These are phyloP conservation scores for Nasonia vitripennis DNA, from an alignment of 1,140 invertebrate genomes.

Conservation along the genomic window DNA sequence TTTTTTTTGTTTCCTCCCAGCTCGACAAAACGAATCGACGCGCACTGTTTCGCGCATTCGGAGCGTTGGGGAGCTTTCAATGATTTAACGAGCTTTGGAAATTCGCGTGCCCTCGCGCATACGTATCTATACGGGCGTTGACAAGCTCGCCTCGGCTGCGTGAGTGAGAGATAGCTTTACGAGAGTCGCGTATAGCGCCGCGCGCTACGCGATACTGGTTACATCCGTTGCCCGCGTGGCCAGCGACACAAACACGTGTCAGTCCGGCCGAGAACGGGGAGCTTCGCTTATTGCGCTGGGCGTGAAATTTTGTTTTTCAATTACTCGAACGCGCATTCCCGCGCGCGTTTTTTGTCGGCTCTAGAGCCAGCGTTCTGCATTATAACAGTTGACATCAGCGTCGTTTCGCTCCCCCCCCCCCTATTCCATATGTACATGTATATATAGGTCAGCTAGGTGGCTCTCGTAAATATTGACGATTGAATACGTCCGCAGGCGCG, in stretches of 20 bases:
- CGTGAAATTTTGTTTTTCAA: background rate
- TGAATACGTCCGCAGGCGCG: background rate
- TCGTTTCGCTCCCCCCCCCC: background rate
- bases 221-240: background rate
- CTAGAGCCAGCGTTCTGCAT: background rate
- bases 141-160: background rate
- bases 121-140: background rate
- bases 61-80: conserved; percentile 9
- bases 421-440: background rate
- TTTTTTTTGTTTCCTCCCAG: background rate
- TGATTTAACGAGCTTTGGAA: conserved; percentile 47
- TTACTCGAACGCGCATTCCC: background rate
- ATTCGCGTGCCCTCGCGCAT: background rate
- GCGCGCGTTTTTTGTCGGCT: conserved; percentile 34
- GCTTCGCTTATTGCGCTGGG: background rate
- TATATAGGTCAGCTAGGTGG: background rate
- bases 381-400: conserved; percentile 15
- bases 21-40: conserved; percentile 3
- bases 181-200: background rate
- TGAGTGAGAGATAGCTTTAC: conserved; percentile 26
- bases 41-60: background rate
- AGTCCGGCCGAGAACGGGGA: background rate
- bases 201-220: background rate
- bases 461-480: conserved; percentile 41
- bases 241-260: background rate